phyloP scores from a whole-genome alignment of 2,888 invertebrate species.

The Drosophila helvetica region DNA sequence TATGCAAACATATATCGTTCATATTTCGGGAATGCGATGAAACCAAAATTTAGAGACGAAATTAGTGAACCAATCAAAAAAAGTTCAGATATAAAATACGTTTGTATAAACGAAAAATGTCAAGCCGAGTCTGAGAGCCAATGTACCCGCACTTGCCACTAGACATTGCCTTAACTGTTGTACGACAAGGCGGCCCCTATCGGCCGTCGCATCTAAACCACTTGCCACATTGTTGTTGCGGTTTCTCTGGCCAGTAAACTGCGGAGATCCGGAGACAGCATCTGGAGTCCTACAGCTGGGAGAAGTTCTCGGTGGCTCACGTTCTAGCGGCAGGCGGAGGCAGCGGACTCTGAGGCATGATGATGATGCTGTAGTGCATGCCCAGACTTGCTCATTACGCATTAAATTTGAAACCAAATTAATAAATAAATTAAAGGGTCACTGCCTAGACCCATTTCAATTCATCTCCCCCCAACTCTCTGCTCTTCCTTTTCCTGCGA shows the following conservation, averaged over 20 bases:
- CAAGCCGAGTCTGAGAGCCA: neutral
- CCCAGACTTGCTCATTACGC: slow-evolving; percentile 50
- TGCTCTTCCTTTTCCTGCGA: neutral
- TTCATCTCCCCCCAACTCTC: neutral
- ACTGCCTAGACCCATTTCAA: neutral
- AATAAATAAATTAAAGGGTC: slow-evolving; percentile 64
- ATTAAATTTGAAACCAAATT: slow-evolving; percentile 56
- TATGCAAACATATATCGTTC: no score
- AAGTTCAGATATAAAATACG: no score
- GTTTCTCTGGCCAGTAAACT: slow-evolving; percentile 28
- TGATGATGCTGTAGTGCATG: slow-evolving; percentile 15
- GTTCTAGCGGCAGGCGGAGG: neutral
- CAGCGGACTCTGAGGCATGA: neutral
- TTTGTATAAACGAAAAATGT: no score
- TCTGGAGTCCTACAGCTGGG: neutral
- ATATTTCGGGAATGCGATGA: no score
- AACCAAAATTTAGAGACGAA: no score
- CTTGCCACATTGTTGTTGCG: slow-evolving; percentile 65
- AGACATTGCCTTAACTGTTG: neutral
- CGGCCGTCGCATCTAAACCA: slow-evolving; percentile 57
- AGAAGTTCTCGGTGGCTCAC: slow-evolving; percentile 12
- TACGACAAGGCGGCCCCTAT: slow-evolving; percentile 4
- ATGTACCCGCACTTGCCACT: neutral
- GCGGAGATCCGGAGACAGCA: slow-evolving; percentile 8
- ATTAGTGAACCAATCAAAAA: no score